These are phyloP conservation scores for Eristalis intricaria DNA, from an alignment of 2,888 invertebrate genomes.

Conservation along the genomic window DNA sequence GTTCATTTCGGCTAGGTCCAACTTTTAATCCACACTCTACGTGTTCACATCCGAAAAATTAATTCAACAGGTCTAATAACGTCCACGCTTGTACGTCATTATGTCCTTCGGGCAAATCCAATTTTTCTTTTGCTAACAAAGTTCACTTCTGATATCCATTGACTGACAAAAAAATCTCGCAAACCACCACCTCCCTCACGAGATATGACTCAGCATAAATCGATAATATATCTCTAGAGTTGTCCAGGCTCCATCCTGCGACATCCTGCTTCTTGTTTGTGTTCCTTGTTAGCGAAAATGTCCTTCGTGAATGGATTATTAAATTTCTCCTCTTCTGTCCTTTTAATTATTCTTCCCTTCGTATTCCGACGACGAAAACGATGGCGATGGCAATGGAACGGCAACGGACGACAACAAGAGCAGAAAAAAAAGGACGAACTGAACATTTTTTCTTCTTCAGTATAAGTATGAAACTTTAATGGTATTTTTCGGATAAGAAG, in stretches of 20 bases:
- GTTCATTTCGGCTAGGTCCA: neutral
- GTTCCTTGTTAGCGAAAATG: constrained; percentile 28
- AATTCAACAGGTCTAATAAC: neutral
- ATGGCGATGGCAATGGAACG: neutral
- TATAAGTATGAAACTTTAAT: constrained; percentile 11
- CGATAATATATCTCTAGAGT: constrained; percentile 22
- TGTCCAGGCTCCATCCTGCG: neutral
- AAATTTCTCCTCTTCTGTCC: constrained; percentile 25
- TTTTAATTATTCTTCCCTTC: constrained; percentile 32
- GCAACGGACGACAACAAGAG: neutral
- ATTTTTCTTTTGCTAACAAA: neutral
- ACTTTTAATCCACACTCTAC: neutral
- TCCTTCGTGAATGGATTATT: constrained; percentile 34
- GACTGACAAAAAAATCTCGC: neutral
- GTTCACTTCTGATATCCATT: neutral
- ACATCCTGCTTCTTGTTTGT: constrained; percentile 6
- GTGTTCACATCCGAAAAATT: neutral
- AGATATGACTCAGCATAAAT: constrained; percentile 20
- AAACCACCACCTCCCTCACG: neutral
- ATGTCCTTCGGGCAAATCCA: neutral
- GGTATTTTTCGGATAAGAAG: constrained; percentile 10
- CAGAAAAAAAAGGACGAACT: neutral
- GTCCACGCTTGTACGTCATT: neutral
- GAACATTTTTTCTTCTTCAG: neutral
- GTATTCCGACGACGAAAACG: neutral